Evolutionary conservation across 2,797 vertebrate genomes (phyloP).

Genomic region (Onychomys leucogaster): DNA sequence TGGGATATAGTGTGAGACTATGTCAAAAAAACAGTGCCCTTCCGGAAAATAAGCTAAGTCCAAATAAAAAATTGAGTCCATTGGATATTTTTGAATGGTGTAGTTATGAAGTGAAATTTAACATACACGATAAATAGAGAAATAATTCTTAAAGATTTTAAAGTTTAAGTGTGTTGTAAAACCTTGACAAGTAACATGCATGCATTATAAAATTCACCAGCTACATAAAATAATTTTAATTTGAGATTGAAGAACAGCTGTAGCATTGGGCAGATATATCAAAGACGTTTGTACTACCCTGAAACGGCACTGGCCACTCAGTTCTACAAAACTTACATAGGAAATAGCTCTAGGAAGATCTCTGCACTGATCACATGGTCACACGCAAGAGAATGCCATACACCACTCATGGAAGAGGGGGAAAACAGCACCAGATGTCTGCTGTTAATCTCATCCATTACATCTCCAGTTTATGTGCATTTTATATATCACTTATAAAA

Average conservation of each 20-base stretch:
- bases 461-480: neutral
- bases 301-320: neutral
- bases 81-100: constrained; percentile 26
- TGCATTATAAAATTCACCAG: neutral
- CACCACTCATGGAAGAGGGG: neutral
- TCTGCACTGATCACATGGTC: neutral
- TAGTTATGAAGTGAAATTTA: neutral
- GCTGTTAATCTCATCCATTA: neutral
- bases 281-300: neutral
- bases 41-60: neutral
- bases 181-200: neutral
- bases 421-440: neutral
- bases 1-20: neutral
- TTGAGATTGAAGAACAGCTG: neutral
- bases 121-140: neutral
- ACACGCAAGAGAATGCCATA: neutral
- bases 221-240: neutral
- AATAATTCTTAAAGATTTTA: neutral
- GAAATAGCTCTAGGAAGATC: neutral
- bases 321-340: constrained; percentile 23
- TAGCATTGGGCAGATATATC: neutral
- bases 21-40: neutral
- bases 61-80: neutral
- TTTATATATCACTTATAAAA: neutral
- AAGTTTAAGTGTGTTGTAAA: constrained; percentile 38